Percentiles rank a stretch among this genome's conserved stretches.
Evolutionary conservation across 2,888 invertebrate genomes (phyloP).

Genomic region (Adelphocoris suturalis): DNA sequence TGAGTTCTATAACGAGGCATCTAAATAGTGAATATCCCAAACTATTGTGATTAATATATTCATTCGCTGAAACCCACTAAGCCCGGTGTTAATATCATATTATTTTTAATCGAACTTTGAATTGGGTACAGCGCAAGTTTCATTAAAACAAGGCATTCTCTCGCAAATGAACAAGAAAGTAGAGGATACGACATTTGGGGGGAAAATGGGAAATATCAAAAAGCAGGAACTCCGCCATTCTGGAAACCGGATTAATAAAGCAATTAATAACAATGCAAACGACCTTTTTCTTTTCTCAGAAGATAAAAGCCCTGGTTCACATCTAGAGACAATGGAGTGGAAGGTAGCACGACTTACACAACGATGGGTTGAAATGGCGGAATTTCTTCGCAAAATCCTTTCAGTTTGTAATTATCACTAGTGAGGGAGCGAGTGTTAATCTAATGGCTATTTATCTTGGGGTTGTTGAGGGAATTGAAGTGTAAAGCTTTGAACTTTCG

Average conservation of each 20-base stretch:
- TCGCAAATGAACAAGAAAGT: background rate
- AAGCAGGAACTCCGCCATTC: constrained; percentile 38
- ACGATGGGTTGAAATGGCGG: background rate
- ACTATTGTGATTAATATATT: no score
- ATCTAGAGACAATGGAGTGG: constrained; percentile 24
- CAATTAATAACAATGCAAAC: constrained; percentile 53
- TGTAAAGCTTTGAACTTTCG: no score
- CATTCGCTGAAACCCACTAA: no score
- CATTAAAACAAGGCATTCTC: constrained; percentile 4
- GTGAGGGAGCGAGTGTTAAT: no score
- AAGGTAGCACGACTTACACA: constrained; percentile 27
- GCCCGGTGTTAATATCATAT: no score
- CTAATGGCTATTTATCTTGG: background rate
- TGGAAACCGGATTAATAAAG: constrained; percentile 42
- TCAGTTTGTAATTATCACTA: no score
- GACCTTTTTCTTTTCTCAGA: constrained; percentile 33
- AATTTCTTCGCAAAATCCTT: background rate
- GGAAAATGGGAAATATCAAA: background rate
- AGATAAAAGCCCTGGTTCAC: constrained; percentile 29
- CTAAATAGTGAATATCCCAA: no score
- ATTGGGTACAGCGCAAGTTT: no score
- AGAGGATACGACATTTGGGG: background rate
- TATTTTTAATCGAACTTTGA: no score
- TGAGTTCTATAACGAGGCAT: no score
- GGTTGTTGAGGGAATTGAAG: background rate